These are phyloP conservation scores for Tetramorium parvispinum DNA, from an alignment of 1,140 invertebrate genomes.

Conservation along the genomic window DNA sequence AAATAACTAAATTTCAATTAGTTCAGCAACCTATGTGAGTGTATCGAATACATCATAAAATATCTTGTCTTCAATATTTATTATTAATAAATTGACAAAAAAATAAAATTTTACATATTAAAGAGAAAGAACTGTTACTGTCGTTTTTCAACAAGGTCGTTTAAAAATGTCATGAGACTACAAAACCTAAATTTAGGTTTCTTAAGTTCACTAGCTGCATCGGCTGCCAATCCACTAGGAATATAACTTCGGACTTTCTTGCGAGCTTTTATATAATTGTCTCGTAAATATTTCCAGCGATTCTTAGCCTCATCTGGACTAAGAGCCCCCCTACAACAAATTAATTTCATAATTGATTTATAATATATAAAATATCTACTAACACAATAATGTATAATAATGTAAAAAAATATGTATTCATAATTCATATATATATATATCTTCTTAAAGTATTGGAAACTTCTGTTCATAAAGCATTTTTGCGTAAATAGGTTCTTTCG, in stretches of 20 bases:
- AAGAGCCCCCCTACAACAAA: not conserved
- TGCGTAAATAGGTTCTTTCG: not conserved
- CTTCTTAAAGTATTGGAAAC: not conserved
- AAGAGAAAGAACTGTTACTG: constrained; percentile 17
- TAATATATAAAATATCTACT: not conserved
- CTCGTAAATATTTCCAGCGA: too few relatives aligned
- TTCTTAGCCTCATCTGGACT: too few relatives aligned
- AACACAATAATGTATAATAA: too few relatives aligned
- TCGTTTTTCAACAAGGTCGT: not conserved
- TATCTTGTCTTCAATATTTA: too few relatives aligned
- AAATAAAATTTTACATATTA: too few relatives aligned
- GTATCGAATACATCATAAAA: not conserved
- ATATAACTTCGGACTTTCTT: too few relatives aligned
- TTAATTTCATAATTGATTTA: not conserved
- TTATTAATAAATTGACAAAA: too few relatives aligned
- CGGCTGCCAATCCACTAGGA: constrained; percentile 10
- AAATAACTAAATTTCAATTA: too few relatives aligned
- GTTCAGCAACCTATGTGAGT: not conserved
- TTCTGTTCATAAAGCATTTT: constrained; percentile 4
- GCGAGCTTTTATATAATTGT: too few relatives aligned
- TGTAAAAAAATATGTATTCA: not conserved
- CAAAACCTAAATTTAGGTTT: constrained; percentile 12
- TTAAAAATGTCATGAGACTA: not conserved
- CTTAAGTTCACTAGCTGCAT: not conserved
- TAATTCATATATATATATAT: too few relatives aligned